Percentiles rank a stretch among this genome's conserved stretches.
These are phyloP conservation scores for Macaca nemestrina DNA, from an alignment of 2,113 vertebrate genomes.

Conservation along the genomic window DNA sequence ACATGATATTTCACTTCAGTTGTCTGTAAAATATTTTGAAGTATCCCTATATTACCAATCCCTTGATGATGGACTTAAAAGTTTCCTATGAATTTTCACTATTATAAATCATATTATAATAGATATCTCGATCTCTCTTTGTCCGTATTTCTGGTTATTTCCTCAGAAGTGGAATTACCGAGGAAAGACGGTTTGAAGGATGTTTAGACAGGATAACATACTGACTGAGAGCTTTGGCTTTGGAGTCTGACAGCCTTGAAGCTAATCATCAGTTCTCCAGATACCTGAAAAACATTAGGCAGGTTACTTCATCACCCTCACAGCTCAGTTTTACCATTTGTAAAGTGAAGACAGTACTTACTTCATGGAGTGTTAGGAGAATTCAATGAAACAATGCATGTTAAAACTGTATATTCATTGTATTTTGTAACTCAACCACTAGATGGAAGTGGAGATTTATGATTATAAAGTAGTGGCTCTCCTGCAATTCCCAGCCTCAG, in stretches of 20 bases:
- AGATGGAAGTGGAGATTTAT: conserved; percentile 28
- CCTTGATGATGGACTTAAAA: background rate
- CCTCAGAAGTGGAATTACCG: background rate
- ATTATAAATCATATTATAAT: conserved; percentile 28
- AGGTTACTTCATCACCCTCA: background rate
- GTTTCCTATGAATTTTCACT: background rate
- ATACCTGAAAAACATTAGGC: background rate
- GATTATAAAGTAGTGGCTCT: background rate
- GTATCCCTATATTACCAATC: background rate
- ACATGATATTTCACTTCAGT: background rate
- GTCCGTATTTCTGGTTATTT: background rate
- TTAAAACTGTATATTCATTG: background rate
- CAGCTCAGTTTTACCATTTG: background rate
- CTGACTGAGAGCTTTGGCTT: background rate
- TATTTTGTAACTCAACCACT: conserved; percentile 16
- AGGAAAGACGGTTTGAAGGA: background rate
- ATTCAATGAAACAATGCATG: background rate
- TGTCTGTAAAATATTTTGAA: conserved; percentile 33
- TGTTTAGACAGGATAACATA: conserved; percentile 14
- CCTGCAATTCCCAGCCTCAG: background rate
- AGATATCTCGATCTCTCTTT: background rate
- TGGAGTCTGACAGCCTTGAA: background rate
- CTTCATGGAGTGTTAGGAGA: background rate
- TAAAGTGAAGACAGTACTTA: background rate
- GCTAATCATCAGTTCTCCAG: background rate